Evolutionary conservation across 1,140 invertebrate genomes (phyloP), one percentile per base, ranked within the genome.

Genomic region (Pseudobourletiella spinata): DNA sequence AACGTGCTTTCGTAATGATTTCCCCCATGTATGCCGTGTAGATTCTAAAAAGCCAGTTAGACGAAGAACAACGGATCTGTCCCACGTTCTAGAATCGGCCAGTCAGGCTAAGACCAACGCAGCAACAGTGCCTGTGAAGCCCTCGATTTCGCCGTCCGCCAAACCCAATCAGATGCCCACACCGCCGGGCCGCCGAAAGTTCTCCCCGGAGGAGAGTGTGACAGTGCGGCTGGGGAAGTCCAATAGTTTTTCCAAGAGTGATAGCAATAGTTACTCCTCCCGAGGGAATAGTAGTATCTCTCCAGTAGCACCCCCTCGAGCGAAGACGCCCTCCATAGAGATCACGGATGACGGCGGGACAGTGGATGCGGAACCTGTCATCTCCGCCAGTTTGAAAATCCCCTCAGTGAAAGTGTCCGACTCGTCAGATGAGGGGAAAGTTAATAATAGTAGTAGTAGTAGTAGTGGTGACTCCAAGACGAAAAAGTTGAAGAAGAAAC

Each of bases 401-500:
- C 52, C 52, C 3, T 29, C 48, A 26, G 48, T 16, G 1, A 61
- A 56, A 57, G 30, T 35, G 24, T 30, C 42, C 2, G 28, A 48
- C 39, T 44, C 64, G 14, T 51, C 60, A 6, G 61, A 59, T 30
- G 28, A 48, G 28, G 18, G 24, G 6, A 32, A 26, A 6, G 29
- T 39, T n/a, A 32, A 26, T 11, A 26, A n/a, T 39, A 18, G 28
- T 26, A 1, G 20, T 3, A 28, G 28, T 26, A 18, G 4, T 11
- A n/a, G 6, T 46, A 8, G 3, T n/a, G 28, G 11, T 6, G 51
- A 29, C 8, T 25, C 3, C 14, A 67, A 67, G 32, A 24, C 43
- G 3, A 69, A 69, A 60, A 70, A 70, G 54, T 30, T 58, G 14
- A 65, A 67, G 24, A 62, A 61, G 39, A 70, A 70, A 63, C 46